Percentiles rank a stretch among this genome's conserved stretches.
Evolutionary conservation across 2,113 vertebrate species (phyloP).

Genomic region (Ivindomyrus marchei): DNA sequence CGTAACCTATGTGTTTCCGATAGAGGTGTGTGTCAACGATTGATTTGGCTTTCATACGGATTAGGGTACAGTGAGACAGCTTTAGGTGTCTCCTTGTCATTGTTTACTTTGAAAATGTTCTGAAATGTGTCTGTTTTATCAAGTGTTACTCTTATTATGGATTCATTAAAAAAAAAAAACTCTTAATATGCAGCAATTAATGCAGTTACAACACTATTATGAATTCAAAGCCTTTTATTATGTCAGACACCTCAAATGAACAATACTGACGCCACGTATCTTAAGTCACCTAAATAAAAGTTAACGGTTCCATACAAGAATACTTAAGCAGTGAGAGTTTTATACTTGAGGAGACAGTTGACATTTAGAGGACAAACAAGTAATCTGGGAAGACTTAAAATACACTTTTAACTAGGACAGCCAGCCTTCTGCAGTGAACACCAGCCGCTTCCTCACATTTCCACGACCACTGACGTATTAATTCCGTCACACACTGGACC

Average conservation of each 20-base stretch:
- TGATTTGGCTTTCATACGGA: background rate
- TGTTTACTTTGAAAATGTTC: background rate
- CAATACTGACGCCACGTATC: background rate
- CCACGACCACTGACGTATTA: background rate
- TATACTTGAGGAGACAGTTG: constrained; percentile 43
- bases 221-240: background rate
- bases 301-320: constrained; percentile 23
- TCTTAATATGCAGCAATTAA: background rate
- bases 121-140: background rate
- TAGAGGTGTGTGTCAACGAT: background rate
- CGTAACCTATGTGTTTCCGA: background rate
- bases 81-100: background rate
- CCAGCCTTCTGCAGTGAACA: constrained; percentile 34
- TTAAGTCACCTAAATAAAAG: background rate
- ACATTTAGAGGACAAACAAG: constrained; percentile 43
- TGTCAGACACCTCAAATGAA: background rate
- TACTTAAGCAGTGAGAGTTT: constrained; percentile 25
- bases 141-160: background rate
- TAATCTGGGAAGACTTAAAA: constrained; percentile 59
- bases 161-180: background rate
- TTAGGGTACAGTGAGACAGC: background rate
- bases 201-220: background rate
- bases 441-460: background rate
- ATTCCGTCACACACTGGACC: constrained; percentile 2
- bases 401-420: constrained; percentile 57